phyloP scores from a whole-genome alignment of 92 coral and sea anemone genomes.

The Meandrina meandrites region DNA sequence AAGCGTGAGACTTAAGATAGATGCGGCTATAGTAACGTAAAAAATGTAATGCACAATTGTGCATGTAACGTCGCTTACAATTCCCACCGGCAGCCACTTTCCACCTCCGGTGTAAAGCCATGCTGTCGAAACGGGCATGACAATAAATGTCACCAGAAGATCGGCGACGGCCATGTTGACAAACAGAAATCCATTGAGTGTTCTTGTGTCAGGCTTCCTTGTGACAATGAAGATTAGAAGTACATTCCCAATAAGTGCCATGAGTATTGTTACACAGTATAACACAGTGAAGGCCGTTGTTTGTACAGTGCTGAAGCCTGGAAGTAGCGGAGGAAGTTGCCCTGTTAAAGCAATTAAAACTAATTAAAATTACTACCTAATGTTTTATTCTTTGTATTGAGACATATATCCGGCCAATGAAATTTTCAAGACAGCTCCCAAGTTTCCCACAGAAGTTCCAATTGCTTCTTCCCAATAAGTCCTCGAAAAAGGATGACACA shows the following conservation, averaged over 20 bases:
- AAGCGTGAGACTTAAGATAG: constrained; percentile 20
- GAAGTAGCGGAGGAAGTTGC: neutral
- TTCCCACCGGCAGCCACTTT: constrained; percentile 13
- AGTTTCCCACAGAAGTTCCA: too few relatives aligned
- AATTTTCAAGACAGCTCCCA: too few relatives aligned
- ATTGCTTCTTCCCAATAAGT: too few relatives aligned
- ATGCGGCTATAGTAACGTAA: constrained; percentile 27
- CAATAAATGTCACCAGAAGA: constrained; percentile 27
- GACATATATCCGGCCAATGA: too few relatives aligned
- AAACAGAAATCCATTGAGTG: constrained; percentile 24
- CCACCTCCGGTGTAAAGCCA: neutral
- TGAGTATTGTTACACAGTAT: constrained; percentile 18
- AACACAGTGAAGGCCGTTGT: neutral
- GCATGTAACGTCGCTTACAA: constrained; percentile 15
- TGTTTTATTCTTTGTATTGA: too few relatives aligned
- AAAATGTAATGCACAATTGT: neutral
- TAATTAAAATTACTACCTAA: neutral
- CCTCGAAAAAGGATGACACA: too few relatives aligned
- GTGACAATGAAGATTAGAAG: constrained; percentile 29
- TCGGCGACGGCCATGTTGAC: constrained; percentile 50
- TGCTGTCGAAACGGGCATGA: constrained; percentile 20
- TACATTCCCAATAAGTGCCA: constrained; percentile 27
- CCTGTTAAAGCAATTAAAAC: neutral
- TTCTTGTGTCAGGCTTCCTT: constrained; percentile 12
- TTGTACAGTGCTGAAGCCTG: neutral